Evolutionary conservation across 2,888 invertebrate genomes (phyloP).

Genomic region (Notodonta dromedarius): DNA sequence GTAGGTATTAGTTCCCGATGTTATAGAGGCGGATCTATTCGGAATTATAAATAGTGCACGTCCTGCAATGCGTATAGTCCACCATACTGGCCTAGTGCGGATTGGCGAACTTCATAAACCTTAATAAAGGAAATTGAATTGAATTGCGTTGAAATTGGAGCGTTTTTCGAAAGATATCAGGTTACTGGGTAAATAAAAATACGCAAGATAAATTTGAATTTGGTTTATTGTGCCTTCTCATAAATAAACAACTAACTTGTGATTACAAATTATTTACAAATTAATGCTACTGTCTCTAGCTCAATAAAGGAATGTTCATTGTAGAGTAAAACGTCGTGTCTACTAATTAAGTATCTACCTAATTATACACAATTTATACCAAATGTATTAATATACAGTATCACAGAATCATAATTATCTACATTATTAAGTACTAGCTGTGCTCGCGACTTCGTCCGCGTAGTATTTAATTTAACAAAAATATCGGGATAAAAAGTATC

Average conservation of each 20-base stretch:
- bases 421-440: constrained; percentile 28
- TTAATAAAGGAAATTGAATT: too few species aligned
- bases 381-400: constrained; percentile 55
- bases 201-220: constrained; percentile 48
- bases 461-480: too few species aligned
- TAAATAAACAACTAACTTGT: constrained; percentile 61
- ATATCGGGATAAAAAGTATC: too few species aligned
- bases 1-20: too few species aligned
- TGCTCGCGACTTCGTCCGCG: too few species aligned
- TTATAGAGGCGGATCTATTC: too few species aligned
- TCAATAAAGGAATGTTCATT: constrained; percentile 4
- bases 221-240: constrained; percentile 74
- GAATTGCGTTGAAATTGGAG: too few species aligned
- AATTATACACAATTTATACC: constrained; percentile 11
- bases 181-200: neutral
- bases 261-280: constrained; percentile 39
- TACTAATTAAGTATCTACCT: constrained; percentile 10
- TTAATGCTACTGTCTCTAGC: neutral
- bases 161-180: too few species aligned
- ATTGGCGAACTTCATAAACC: too few species aligned
- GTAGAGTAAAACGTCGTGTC: constrained; percentile 9
- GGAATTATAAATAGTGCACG: too few species aligned
- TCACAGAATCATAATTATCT: constrained; percentile 64
- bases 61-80: too few species aligned
- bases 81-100: too few species aligned